These are phyloP conservation scores for Stylophora pistillata DNA, from an alignment of 64 coral and sea anemone genomes.

Conservation along the genomic window DNA sequence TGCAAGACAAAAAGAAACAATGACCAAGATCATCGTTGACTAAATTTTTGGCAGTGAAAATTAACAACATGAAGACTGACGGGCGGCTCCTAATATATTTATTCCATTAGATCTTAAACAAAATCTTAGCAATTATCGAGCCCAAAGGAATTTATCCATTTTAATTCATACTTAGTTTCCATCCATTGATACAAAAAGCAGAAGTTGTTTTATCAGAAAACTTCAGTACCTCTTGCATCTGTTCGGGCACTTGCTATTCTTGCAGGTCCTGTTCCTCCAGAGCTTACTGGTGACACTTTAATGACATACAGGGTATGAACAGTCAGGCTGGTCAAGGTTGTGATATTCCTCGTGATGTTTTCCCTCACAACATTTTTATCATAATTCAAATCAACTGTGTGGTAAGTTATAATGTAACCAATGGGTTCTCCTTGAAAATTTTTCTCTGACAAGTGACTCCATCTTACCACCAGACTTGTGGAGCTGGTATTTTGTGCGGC, in stretches of 20 bases:
- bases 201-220: too few species aligned
- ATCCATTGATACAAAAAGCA: too few species aligned
- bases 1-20: background rate
- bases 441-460: background rate
- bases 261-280: conserved; percentile 1
- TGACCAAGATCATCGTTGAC: too few species aligned
- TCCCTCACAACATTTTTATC: background rate
- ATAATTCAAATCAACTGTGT: background rate
- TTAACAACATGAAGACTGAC: too few species aligned
- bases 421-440: background rate
- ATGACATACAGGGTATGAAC: background rate
- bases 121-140: too few species aligned
- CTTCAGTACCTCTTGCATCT: too few species aligned
- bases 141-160: too few species aligned
- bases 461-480: background rate
- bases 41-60: too few species aligned
- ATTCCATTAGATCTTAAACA: too few species aligned
- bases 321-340: background rate
- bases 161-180: too few species aligned
- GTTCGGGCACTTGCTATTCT: background rate
- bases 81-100: too few species aligned
- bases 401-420: background rate
- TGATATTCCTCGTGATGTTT: background rate
- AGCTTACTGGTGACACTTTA: conserved; percentile 23
- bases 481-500: conserved; percentile 4